Base-by-base conservation (phyloP, 2,797 vertebrate species). In the Tauraco hartlaubi region DNA sequence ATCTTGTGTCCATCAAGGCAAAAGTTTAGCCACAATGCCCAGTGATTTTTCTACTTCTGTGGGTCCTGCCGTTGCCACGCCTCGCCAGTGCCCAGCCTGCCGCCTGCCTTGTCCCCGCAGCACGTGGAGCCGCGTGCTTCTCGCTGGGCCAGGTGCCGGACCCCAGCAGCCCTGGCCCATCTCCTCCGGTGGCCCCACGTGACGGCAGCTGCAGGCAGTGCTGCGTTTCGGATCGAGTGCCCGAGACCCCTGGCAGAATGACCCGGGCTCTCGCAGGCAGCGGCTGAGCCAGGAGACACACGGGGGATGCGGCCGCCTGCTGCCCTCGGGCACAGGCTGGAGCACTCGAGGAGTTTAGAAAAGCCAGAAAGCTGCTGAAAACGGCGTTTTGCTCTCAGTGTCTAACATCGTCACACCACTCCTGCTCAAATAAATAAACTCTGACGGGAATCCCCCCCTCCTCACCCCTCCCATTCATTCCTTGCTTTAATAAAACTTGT, bases 401-500 rank as follows among this genome's bases (percentile, higher is more conserved):
- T 55, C 59, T 52, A 59, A 85, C 35, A 67, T 39, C 74, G 28
- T 26, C 55, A 25, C 67, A 15, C 77, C 59, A 7, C 84, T 92
- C 52, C 82, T 55, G 61, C 86, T 86, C 69, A 54, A 67, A 72
- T 75, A 95, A 93, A 94, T 86, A 94, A 90, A 74, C 86, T 76
- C 41, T 66, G 84, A 92, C 5, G 73, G 85, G 85, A 90, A 83
- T 81, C 48, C 83, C 25, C 26, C 43, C 22, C 17, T 14, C 35
- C 52, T 49, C 26, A 22, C 25, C 26, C 44, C 20, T 16, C 49
- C 28, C 16, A 13, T 76, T 86, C 62, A 49, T 72, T 92, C 58
- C 56, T 54, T 75, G 48, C 80, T 83, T 91, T 90, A 92, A 91
- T 90, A 88, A 94, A 96, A 95, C 73, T 76, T 87, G 85, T 90